These are phyloP conservation scores for Oscheius sp. DNA, from an alignment of 2,888 invertebrate species.

Conservation along the genomic window DNA sequence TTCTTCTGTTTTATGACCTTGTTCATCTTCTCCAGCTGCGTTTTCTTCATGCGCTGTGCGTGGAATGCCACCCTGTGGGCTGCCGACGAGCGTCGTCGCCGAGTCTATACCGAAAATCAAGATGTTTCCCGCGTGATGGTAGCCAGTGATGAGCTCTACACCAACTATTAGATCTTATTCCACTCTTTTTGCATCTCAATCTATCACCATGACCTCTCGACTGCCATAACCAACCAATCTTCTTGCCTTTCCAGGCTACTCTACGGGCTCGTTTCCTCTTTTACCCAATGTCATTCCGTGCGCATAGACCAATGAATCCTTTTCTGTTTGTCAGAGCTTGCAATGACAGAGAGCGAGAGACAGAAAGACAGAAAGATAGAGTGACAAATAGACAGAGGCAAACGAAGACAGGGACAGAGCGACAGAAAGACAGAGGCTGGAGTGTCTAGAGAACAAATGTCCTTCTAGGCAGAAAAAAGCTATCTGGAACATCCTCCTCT, in stretches of 20 bases:
- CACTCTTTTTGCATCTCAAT: no score
- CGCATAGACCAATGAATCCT: no score
- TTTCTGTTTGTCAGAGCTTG: no score
- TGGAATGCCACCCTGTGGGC: constrained; percentile 31
- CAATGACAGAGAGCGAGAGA: no score
- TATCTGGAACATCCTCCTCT: no score
- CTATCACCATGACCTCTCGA: no score
- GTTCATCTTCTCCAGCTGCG: constrained; percentile 19
- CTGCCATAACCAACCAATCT: constrained; percentile 11
- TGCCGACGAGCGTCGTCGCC: constrained; percentile 20
- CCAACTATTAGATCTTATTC: constrained; percentile 19
- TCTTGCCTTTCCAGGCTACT: constrained; percentile 18
- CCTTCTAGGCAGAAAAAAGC: no score
- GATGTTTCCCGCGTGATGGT: constrained; percentile 34
- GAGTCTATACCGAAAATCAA: neutral
- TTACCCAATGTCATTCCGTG: constrained; percentile 1
- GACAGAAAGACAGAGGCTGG: no score
- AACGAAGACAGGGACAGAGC: no score
- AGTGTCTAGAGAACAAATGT: no score
- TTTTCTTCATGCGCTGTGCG: constrained; percentile 19
- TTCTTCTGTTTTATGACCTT: constrained; percentile 14
- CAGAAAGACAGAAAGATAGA: no score
- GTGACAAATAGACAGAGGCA: no score
- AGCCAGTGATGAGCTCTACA: constrained; percentile 36
- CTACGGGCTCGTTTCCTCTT: constrained; percentile 17